These are phyloP conservation scores for Microtus ochrogaster DNA, from an alignment of 2,113 vertebrate species.

Conservation along the genomic window DNA sequence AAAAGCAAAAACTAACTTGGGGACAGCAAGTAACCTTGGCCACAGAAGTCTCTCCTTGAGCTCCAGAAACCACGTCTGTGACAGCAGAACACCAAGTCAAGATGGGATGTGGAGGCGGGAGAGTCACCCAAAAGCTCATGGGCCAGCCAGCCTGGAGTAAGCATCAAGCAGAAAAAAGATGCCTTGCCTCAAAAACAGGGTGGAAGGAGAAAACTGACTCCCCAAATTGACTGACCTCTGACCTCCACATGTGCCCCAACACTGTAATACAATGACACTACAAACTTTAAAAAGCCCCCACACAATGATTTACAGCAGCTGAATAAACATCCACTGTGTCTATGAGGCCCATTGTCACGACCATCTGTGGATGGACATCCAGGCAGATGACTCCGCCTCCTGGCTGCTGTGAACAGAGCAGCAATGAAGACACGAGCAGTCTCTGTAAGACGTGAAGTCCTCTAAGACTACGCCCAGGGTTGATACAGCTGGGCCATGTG, in stretches of 20 bases:
- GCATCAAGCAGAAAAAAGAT: not conserved
- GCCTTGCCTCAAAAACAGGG: not conserved
- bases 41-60: not conserved
- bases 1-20: not conserved
- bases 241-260: not conserved
- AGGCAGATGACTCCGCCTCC: not conserved
- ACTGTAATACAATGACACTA: not conserved
- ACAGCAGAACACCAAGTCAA: not conserved
- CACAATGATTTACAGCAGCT: not conserved
- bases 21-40: fast-evolving
- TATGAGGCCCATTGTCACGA: not conserved
- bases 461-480: no score
- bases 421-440: not conserved
- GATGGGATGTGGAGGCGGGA: no score
- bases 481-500: not conserved
- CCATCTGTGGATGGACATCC: not conserved
- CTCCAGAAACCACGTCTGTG: not conserved
- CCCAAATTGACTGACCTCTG: not conserved
- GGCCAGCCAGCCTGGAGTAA: no score
- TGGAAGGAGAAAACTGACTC: not conserved
- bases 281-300: not conserved
- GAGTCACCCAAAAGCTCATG: not conserved
- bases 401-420: not conserved
- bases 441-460: not conserved
- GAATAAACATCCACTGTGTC: not conserved